phyloP scores from a whole-genome alignment of 1,140 invertebrate genomes.

The Arion vulgaris region DNA sequence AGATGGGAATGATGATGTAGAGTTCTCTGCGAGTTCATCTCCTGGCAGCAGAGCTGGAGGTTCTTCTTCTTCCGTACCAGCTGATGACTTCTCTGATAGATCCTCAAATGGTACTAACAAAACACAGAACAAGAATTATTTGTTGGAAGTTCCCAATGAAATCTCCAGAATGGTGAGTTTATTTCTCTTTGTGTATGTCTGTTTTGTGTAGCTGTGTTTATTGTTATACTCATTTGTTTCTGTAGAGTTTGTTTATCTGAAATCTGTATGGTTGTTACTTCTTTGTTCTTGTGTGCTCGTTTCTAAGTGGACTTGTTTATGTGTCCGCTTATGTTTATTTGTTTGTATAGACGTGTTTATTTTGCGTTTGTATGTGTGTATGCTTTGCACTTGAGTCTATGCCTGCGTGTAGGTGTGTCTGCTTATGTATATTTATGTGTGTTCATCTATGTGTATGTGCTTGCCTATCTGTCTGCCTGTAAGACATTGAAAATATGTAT shows the following conservation, averaged over 20 bases:
- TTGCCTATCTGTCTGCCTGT: neutral
- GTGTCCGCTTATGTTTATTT: too few relatives aligned
- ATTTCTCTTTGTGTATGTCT: neutral
- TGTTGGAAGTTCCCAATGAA: constrained; percentile 38
- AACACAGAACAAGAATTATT: constrained; percentile 7
- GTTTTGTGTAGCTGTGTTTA: neutral
- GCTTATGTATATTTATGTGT: neutral
- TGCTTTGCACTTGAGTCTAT: neutral
- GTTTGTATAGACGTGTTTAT: too few relatives aligned
- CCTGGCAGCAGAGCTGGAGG: neutral
- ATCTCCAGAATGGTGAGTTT: constrained; percentile 14
- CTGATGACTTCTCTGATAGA: neutral
- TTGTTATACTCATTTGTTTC: too few relatives aligned
- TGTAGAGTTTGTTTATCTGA: neutral
- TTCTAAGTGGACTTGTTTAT: too few relatives aligned
- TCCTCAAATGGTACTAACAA: constrained; percentile 20
- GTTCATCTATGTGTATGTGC: neutral
- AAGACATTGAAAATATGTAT: too few relatives aligned
- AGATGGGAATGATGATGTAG: constrained; percentile 24
- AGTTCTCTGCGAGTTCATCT: neutral
- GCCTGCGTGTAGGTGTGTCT: neutral
- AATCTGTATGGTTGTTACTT: neutral
- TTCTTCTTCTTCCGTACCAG: neutral
- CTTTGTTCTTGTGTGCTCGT: neutral
- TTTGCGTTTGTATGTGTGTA: neutral